Conservation (phyloP, 2,113 vertebrate genomes). For the Phalacrocorax brasilianus region DNA sequence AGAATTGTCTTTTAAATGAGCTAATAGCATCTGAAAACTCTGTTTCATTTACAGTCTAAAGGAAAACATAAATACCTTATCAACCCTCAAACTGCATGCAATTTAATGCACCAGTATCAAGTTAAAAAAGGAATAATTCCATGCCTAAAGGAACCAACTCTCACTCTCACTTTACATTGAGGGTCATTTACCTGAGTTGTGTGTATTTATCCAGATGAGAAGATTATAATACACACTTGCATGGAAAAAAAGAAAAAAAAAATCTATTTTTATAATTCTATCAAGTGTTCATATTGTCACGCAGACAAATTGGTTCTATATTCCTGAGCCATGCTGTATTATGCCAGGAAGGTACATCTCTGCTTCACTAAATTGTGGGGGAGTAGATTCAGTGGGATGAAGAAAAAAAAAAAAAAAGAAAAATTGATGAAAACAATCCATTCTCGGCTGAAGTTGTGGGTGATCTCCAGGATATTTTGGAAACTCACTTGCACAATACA, state of each 20-base stretch:
- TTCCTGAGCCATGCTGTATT: neutral
- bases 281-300: neutral
- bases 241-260: neutral
- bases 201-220: neutral
- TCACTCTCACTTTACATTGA: neutral
- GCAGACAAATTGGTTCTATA: neutral
- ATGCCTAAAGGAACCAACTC: neutral
- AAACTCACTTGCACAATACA: neutral
- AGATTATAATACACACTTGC: neutral
- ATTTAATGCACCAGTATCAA: neutral
- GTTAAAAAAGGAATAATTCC: constrained; percentile 9
- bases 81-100: neutral
- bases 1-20: neutral
- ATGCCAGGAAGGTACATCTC: neutral
- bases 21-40: neutral
- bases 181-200: neutral
- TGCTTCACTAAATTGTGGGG: neutral
- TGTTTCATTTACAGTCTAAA: neutral
- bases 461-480: neutral
- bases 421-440: neutral
- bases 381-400: neutral
- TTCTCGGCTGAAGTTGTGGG: neutral
- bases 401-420: too few species aligned
- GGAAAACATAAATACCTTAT: neutral
- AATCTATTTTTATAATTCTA: neutral